phyloP scores from a whole-genome alignment of 1,140 invertebrate species.

The Eriocheir sinensis region DNA sequence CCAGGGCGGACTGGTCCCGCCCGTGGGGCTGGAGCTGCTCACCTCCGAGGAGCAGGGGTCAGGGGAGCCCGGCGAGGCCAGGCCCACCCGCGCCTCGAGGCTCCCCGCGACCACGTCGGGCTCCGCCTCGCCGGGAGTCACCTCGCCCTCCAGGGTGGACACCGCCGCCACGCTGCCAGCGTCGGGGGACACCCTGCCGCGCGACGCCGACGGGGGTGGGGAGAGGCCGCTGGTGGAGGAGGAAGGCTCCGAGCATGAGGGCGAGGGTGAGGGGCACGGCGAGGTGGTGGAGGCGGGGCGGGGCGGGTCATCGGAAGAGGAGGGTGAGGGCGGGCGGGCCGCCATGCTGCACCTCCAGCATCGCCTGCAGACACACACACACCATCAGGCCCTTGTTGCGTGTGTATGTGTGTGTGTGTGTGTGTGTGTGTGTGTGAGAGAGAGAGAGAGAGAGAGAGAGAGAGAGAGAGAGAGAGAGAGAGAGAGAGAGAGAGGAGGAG shows the following conservation, averaged over 20 bases:
- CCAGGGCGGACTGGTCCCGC: constrained; percentile 20
- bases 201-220: background rate
- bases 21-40: background rate
- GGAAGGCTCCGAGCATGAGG: constrained; percentile 27
- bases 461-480: too few relatives aligned
- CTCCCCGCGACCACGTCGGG: background rate
- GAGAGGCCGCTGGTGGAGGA: constrained; percentile 19
- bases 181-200: background rate
- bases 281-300: background rate
- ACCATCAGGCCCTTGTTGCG: background rate
- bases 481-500: too few relatives aligned
- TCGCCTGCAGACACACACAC: constrained; percentile 46
- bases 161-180: constrained; percentile 15
- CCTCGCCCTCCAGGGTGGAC: background rate
- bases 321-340: constrained; percentile 28
- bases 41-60: constrained; percentile 49
- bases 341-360: constrained; percentile 33
- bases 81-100: constrained; percentile 18
- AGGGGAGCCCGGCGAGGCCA: constrained; percentile 33
- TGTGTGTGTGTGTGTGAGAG: constrained; percentile 38
- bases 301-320: constrained; percentile 34
- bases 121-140: constrained; percentile 17
- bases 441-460: too few relatives aligned
- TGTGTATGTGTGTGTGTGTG: constrained; percentile 56
- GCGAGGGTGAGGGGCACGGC: background rate